Percentiles rank a stretch among this genome's conserved stretches.
These are phyloP conservation scores for Osmerus eperlanus DNA, from an alignment of 2,113 vertebrate genomes.

Conservation along the genomic window DNA sequence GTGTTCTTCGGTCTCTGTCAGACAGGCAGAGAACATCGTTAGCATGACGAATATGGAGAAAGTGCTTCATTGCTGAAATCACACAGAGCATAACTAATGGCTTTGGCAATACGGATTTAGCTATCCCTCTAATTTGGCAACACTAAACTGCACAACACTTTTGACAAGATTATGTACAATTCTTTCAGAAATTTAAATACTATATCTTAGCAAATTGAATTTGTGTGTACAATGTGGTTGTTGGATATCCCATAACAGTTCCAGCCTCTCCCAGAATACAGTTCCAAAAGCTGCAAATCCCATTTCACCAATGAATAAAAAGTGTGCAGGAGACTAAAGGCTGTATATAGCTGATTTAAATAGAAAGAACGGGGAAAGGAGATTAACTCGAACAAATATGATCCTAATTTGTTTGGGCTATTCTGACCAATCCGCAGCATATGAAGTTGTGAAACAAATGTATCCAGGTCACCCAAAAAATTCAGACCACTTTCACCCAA, in stretches of 20 bases:
- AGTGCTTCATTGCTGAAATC: neutral
- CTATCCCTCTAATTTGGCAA: conserved; percentile 15
- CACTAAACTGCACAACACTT: neutral
- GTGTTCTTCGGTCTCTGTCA: conserved; percentile 56
- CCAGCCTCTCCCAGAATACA: too few relatives aligned
- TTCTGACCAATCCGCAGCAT: neutral
- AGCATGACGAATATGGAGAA: neutral
- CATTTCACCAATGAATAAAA: neutral
- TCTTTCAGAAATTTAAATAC: too few relatives aligned
- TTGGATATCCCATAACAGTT: too few relatives aligned
- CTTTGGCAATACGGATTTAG: conserved; percentile 47
- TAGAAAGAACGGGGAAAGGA: neutral
- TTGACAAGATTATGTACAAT: neutral
- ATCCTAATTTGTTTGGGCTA: conserved; percentile 8
- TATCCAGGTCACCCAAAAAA: neutral
- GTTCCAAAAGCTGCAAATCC: conserved; percentile 1
- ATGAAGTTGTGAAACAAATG: neutral
- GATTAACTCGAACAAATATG: conserved; percentile 3
- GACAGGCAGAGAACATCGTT: neutral
- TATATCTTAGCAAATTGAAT: too few relatives aligned
- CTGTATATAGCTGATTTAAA: neutral
- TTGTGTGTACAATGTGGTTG: too few relatives aligned
- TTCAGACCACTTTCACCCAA: too few relatives aligned
- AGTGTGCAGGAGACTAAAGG: neutral
- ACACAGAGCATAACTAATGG: conserved; percentile 48